Evolutionary conservation across 2,888 invertebrate species (phyloP), one percentile per base, ranked within the genome.

Genomic region (Lithodes maja): DNA sequence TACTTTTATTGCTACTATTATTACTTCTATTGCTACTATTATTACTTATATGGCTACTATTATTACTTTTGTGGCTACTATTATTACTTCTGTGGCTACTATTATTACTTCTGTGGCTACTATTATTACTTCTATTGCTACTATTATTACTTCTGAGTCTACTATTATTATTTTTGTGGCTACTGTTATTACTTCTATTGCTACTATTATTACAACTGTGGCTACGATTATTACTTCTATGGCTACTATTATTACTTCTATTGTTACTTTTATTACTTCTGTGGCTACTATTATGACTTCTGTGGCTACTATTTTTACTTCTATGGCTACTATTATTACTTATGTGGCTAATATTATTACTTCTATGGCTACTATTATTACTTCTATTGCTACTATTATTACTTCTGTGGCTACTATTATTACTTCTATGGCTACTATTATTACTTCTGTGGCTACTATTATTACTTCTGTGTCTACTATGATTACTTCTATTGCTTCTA

Each of bases 171-270:
- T n/a, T 74, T 9, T n/a, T 74, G n/a, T n/a, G 3, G n/a, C 74
- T 74, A 74, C 74, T 74, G n/a, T n/a, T 74, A 74, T n/a, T 74
- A 74, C 74, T 74, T 9, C 74, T 74, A 74, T n/a, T 74, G n/a
- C 74, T 74, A 74, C 74, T 74, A 74, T n/a, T 74, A 17, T n/a
- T 74, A 17, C 74, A 9, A 17, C n/a, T 74, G n/a, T n/a, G 2
- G n/a, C 74, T 74, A 15, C 74, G 3, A 15, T n/a, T 74, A 15
- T 15, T 74, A 15, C 74, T 74, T 3, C 74, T 74, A 15, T n/a
- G 3, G 17, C 74, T 74, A 15, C 74, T 74, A n/a, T n/a, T n/a
- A n/a, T n/a, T n/a, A n/a, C n/a, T n/a, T 61, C 68, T 61, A 61
- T 12, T 61, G 12, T 12, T 61, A 61, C 68, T 61, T 9, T 12